phyloP scores from a whole-genome alignment of 2,888 invertebrate genomes.

The Aleiodes alternator region DNA sequence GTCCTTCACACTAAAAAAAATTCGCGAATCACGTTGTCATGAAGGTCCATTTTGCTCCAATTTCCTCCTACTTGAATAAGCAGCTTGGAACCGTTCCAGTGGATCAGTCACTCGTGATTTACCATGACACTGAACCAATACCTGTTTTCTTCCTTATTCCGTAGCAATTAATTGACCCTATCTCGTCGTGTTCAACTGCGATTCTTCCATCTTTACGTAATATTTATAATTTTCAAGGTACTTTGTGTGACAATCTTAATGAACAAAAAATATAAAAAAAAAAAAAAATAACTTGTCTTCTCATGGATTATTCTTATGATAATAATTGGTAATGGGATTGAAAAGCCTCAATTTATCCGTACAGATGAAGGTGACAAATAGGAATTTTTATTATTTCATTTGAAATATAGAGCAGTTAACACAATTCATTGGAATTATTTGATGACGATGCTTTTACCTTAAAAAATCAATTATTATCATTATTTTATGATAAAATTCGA shows the following conservation, averaged over 20 bases:
- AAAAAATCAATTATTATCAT: too few species aligned
- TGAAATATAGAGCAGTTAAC: too few species aligned
- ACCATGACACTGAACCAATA: constrained; percentile 39
- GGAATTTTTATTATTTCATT: too few species aligned
- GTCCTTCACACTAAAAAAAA: too few species aligned
- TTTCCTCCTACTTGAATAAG: not conserved
- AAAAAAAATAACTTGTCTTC: not conserved
- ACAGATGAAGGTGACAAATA: too few species aligned
- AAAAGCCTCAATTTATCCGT: too few species aligned
- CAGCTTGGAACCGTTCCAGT: constrained; percentile 21
- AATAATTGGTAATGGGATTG: too few species aligned
- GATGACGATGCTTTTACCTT: too few species aligned
- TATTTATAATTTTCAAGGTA: constrained; percentile 34
- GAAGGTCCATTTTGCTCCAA: not conserved
- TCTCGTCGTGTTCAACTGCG: constrained; percentile 36
- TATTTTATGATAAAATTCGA: too few species aligned
- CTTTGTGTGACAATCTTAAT: not conserved
- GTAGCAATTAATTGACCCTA: constrained; percentile 29
- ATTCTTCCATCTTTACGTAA: constrained; percentile 37
- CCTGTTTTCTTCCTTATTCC: constrained; percentile 11
- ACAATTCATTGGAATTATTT: too few species aligned
- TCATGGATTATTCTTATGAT: constrained; percentile 1
- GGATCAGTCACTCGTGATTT: constrained; percentile 20
- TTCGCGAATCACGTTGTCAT: too few species aligned
- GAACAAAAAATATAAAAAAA: not conserved